Evolutionary conservation across 2,113 vertebrate genomes (phyloP).

Genomic region (Dermatemys mawii): DNA sequence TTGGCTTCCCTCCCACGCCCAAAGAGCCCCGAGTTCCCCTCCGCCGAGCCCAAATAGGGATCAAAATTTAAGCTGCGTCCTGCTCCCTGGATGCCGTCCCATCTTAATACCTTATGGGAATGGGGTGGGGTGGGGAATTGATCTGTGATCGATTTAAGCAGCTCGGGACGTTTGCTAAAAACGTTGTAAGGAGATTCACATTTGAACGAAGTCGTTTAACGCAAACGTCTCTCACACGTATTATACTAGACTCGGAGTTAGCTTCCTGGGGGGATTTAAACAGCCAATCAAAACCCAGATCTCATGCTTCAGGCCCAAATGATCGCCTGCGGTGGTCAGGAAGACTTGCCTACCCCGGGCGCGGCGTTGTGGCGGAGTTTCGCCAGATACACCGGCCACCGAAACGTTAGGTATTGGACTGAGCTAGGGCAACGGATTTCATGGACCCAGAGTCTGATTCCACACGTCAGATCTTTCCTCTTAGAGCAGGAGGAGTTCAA

Average conservation of each 20-base stretch:
- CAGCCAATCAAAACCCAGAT: not conserved
- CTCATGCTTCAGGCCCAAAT: not conserved
- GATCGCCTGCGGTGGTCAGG: not conserved
- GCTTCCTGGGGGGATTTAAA: not conserved
- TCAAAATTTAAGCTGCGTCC: not conserved
- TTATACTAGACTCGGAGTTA: not conserved
- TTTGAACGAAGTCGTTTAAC: not conserved
- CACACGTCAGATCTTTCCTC: not conserved
- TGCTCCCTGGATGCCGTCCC: not conserved
- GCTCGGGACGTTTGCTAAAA: not conserved
- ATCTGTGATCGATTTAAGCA: not conserved
- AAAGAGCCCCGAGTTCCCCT: not conserved
- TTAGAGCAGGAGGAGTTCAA: not conserved
- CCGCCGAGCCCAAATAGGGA: not conserved
- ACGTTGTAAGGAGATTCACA: not conserved
- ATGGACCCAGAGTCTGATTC: too few species aligned
- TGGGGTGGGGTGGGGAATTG: not conserved
- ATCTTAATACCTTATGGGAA: not conserved
- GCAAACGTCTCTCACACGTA: not conserved
- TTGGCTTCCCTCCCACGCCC: not conserved
- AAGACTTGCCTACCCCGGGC: not conserved
- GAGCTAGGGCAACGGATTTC: not conserved
- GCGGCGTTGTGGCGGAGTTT: not conserved
- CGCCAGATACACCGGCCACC: too few species aligned
- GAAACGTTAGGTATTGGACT: not conserved